Percentiles rank a stretch among this genome's conserved stretches.
Conservation (phyloP, 2,888 invertebrate genomes). For the Eucriotettix oculatus region DNA sequence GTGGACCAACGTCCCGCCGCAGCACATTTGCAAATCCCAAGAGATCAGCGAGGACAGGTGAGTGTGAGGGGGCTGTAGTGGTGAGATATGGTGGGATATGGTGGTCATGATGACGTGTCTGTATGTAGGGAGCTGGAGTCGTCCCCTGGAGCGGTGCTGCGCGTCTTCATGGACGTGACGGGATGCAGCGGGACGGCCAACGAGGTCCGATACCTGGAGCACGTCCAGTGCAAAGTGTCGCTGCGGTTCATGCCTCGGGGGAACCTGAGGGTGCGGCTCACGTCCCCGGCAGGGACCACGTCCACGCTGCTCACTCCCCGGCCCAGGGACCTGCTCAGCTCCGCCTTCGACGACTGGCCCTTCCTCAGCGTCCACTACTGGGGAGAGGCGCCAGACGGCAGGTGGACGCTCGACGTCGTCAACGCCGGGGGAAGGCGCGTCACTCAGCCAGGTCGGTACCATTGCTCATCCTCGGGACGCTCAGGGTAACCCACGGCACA, state of each 20-base stretch:
- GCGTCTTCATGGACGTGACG: conserved; percentile 24
- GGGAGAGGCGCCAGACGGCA: conserved; percentile 28
- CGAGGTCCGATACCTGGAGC: conserved; percentile 34
- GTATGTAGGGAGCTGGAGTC: neutral
- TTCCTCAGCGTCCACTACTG: conserved; percentile 45
- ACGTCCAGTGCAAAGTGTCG: conserved; percentile 37
- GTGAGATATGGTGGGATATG: no score
- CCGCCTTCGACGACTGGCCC: conserved; percentile 41
- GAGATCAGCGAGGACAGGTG: conserved; percentile 24
- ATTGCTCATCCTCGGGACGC: neutral
- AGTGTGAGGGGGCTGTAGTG: no score
- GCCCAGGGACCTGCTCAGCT: conserved; percentile 29
- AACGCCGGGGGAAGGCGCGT: conserved; percentile 22
- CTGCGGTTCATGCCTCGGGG: conserved; percentile 34
- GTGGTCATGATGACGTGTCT: no score
- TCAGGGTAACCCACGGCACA: no score
- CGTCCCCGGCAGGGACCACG: conserved; percentile 30
- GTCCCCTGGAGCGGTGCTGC: conserved; percentile 16
- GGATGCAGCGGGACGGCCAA: conserved; percentile 29
- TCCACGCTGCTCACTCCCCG: conserved; percentile 36
- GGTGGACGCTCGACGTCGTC: conserved; percentile 23
- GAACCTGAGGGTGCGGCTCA: conserved; percentile 31
- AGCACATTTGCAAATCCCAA: conserved; percentile 33
- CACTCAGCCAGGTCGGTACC: conserved; percentile 19
- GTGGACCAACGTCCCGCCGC: conserved; percentile 37